Conservation (phyloP, 1,140 invertebrate genomes). For the Drosophila mayri region DNA sequence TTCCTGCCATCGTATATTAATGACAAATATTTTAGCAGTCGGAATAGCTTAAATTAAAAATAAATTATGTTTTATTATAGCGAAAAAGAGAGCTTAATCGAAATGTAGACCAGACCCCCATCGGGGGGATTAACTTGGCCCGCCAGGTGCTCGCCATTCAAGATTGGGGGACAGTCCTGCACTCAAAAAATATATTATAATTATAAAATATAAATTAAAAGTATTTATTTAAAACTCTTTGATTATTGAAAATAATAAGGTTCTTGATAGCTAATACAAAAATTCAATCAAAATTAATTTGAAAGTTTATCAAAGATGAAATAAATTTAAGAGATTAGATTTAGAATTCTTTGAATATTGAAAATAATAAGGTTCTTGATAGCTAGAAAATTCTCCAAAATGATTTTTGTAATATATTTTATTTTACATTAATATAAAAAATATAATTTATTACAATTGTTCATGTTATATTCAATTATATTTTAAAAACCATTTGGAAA, state of each 20-base stretch:
- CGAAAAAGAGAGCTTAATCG: neutral
- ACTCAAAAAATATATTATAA: slow-evolving; percentile 14
- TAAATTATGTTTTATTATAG: slow-evolving; percentile 41
- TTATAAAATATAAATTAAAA: slow-evolving; percentile 1
- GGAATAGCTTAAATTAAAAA: slow-evolving; percentile 30
- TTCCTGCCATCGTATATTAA: slow-evolving; percentile 19
- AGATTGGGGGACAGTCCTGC: slow-evolving; percentile 7
- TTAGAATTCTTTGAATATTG: neutral
- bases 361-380: too few species aligned
- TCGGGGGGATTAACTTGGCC: neutral
- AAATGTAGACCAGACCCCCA: slow-evolving; percentile 20
- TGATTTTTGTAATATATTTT: neutral
- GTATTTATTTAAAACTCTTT: neutral
- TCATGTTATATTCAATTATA: neutral
- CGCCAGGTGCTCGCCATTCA: slow-evolving; percentile 12
- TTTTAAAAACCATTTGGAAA: neutral
- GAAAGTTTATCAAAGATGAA: too few species aligned
- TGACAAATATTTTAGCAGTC: neutral
- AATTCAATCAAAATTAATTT: too few species aligned
- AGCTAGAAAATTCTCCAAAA: too few species aligned
- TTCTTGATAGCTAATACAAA: neutral
- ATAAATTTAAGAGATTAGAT: too few species aligned
- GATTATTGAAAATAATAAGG: neutral
- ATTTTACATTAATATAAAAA: neutral
- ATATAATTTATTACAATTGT: neutral